phyloP scores from a whole-genome alignment of 2,888 invertebrate species.

The Drosophila diplacantha region DNA sequence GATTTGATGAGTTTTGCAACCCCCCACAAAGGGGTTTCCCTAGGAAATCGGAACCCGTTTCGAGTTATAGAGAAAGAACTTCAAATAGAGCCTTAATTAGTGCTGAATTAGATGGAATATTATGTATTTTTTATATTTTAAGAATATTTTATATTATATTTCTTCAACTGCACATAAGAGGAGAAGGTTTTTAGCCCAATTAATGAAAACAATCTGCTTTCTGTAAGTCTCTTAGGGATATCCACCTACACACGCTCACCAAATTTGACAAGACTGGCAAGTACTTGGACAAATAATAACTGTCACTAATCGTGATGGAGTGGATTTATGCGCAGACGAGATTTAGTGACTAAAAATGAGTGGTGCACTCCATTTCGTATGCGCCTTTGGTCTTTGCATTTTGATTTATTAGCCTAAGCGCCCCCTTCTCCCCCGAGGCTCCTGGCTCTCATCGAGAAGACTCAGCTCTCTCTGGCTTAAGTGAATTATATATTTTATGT shows the following conservation, averaged over 20 bases:
- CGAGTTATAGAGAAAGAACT: neutral
- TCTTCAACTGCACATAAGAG: neutral
- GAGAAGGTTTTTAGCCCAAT: neutral
- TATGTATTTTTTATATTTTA: neutral
- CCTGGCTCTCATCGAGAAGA: slow-evolving; percentile 17
- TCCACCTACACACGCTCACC: slow-evolving; percentile 12
- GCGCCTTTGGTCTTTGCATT: slow-evolving; percentile 33
- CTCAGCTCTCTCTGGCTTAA: slow-evolving; percentile 40
- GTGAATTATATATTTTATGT: slow-evolving; percentile 59
- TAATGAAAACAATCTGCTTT: no score
- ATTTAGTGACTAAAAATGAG: slow-evolving; percentile 39
- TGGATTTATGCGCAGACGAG: slow-evolving; percentile 50
- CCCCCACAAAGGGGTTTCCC: slow-evolving; percentile 22
- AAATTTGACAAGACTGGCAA: slow-evolving; percentile 39
- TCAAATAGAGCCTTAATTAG: no score
- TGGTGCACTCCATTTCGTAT: slow-evolving; percentile 48
- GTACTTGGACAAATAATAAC: slow-evolving; percentile 62
- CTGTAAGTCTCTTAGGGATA: neutral
- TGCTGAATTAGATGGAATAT: neutral
- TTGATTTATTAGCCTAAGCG: slow-evolving; percentile 45
- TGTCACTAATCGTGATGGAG: slow-evolving; percentile 66
- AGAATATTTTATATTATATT: neutral
- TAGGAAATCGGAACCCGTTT: slow-evolving; percentile 2
- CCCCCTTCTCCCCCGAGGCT: neutral
- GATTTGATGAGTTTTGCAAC: slow-evolving; percentile 57